These are phyloP conservation scores for Thamnophis elegans DNA, from an alignment of 2,797 vertebrate species.

Conservation along the genomic window DNA sequence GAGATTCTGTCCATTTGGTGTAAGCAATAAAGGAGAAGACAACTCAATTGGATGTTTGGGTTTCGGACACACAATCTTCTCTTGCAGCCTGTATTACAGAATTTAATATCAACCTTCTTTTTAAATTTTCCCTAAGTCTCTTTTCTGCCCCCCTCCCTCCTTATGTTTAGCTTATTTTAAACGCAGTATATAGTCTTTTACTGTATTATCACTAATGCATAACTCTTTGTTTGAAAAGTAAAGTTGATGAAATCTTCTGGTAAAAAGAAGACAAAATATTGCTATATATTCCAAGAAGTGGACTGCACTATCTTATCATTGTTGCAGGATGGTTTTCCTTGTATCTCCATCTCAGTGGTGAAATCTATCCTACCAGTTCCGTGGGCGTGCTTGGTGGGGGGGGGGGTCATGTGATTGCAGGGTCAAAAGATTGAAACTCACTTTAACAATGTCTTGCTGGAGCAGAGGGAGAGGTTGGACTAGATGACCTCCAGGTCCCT, in stretches of 20 bases:
- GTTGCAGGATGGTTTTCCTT: background rate
- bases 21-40: too few species aligned
- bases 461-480: too few species aligned
- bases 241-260: background rate
- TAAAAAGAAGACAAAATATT: background rate
- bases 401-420: too few species aligned
- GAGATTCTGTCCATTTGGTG: too few species aligned
- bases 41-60: too few species aligned
- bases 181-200: background rate
- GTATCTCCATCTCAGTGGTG: background rate
- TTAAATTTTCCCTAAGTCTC: background rate
- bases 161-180: background rate
- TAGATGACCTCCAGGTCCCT: too few species aligned
- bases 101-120: background rate
- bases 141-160: background rate
- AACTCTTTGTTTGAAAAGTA: background rate
- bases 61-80: background rate
- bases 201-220: background rate
- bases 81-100: background rate
- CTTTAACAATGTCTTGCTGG: too few species aligned
- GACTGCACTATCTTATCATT: background rate
- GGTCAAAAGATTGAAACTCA: too few species aligned
- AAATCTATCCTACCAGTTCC: too few species aligned
- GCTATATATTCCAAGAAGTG: background rate
- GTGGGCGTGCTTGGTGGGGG: too few species aligned